Evolutionary conservation across 2,113 vertebrate genomes (phyloP).

Genomic region (Holacanthus passer): DNA sequence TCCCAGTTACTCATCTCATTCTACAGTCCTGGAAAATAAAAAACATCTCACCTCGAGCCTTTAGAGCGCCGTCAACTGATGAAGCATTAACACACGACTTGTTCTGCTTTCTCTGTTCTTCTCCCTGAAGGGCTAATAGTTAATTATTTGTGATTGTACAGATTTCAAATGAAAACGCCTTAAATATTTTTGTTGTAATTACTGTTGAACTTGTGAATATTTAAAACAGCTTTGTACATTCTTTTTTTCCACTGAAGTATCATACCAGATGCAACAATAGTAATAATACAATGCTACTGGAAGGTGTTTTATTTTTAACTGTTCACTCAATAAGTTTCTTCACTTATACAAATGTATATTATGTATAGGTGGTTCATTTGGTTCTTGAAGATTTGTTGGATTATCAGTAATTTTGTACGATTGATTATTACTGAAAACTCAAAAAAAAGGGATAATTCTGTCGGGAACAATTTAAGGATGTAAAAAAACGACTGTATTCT

Average conservation of each 20-base stretch:
- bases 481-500: conserved; percentile 12
- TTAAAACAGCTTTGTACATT: conserved; percentile 66
- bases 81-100: conserved; percentile 67
- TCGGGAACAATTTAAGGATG: conserved; percentile 26
- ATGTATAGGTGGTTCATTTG: conserved; percentile 45
- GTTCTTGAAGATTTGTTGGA: conserved; percentile 46
- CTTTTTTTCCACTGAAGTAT: conserved; percentile 64
- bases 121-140: conserved; percentile 86
- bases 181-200: conserved; percentile 78
- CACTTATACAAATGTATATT: conserved; percentile 35
- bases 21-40: conserved; percentile 18
- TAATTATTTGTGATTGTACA: conserved; percentile 82
- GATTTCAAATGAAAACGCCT: conserved; percentile 69
- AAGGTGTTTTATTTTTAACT: conserved; percentile 17
- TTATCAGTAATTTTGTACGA: conserved; percentile 48
- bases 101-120: conserved; percentile 82
- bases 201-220: conserved; percentile 68
- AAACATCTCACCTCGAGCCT: not conserved
- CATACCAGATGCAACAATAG: conserved; percentile 51
- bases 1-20: conserved; percentile 30
- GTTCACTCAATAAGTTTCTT: conserved; percentile 34
- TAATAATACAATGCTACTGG: conserved; percentile 39
- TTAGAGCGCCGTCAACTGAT: conserved; percentile 56
- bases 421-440: conserved; percentile 26
- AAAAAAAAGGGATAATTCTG: conserved; percentile 68